Evolutionary conservation across 2,797 vertebrate genomes (phyloP).

Genomic region (Lagodon rhomboides): DNA sequence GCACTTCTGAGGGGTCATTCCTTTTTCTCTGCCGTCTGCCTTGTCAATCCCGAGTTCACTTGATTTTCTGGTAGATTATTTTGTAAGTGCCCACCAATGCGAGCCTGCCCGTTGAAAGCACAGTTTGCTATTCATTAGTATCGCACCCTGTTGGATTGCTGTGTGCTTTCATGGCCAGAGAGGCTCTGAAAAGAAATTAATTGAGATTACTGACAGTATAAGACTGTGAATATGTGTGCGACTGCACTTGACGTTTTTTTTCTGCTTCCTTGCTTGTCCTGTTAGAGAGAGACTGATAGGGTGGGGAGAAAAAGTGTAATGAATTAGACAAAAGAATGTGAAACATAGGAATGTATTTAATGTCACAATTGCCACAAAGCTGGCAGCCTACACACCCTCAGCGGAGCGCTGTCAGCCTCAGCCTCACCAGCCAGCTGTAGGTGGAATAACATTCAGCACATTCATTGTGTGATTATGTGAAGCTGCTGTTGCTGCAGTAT

Average conservation of each 20-base stretch:
- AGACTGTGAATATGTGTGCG: neutral
- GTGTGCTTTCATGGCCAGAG: conserved; percentile 12
- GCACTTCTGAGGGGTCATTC: conserved; percentile 55
- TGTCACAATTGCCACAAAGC: conserved; percentile 35
- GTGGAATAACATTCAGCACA: conserved; percentile 34
- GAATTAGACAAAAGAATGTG: conserved; percentile 19
- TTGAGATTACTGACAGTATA: conserved; percentile 9
- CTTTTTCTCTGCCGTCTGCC: conserved; percentile 44
- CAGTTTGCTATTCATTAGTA: conserved; percentile 45
- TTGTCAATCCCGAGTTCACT: conserved; percentile 27
- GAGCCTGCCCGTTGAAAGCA: conserved; percentile 30
- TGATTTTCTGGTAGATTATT: conserved; percentile 60
- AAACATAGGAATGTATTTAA: conserved; percentile 37
- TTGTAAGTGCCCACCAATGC: conserved; percentile 46
- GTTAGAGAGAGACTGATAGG: neutral
- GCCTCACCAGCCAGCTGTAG: conserved; percentile 23
- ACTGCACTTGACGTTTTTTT: neutral
- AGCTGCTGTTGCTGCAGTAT: conserved; percentile 14
- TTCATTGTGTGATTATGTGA: conserved; percentile 32
- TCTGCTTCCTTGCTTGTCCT: neutral
- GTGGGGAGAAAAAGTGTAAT: conserved; percentile 8
- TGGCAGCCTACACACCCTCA: conserved; percentile 33
- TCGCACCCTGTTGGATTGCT: conserved; percentile 13
- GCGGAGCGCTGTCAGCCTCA: conserved; percentile 33
- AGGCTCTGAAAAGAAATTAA: conserved; percentile 8